Evolutionary conservation across 23 tunicate genomes (phyloP), one percentile per base, ranked within the genome.

Genomic region (Diplosoma virens): DNA sequence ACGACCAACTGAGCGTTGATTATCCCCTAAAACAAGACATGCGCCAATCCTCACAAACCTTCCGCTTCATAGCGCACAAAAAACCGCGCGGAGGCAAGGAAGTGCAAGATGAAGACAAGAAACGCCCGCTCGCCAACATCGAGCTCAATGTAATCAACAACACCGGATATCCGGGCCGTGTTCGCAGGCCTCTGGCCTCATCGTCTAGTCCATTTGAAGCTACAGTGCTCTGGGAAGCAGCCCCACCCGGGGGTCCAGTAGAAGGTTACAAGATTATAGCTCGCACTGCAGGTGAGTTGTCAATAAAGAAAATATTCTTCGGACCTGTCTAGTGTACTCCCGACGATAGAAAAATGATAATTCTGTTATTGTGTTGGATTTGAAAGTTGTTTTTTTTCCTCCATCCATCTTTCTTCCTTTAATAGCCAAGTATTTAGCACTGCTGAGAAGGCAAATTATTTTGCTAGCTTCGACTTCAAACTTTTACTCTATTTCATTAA

Each of bases 141-240:
- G 92, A 85, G 58, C 64, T 95, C 0, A 83, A 91, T 58, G 88
- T 95, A 30, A 66, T 95, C 75, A 95, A 95, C 77, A 93, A 95
- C 65, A 81, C 86, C 22, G 97, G 99, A 33, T 87, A 85, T 52
- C 99, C 99, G 23, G 96, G 96, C 23, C 74, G 95, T 21, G 95
- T 89, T 4, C 71, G 89, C 6, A 81, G 74, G 25, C 95, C 95
- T 6, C 59, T 86, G 45, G 87, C 79, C 32, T 71, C 87, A n/a
- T 74, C 92, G 3, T 25, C 71, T 30, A 81, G 71, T 25, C 87
- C 93, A 26, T 36, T 71, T 37, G 96, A 95, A 46, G 82, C 80
- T 18, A 83, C 83, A 4, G 91, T 89, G 35, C 63, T 79, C 1
- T 95, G 99, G 99, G 96, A 81, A 73, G 52, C 77, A 6, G 97